Evolutionary conservation across 2,888 invertebrate genomes (phyloP).

Genomic region (Coleophora deauratella): DNA sequence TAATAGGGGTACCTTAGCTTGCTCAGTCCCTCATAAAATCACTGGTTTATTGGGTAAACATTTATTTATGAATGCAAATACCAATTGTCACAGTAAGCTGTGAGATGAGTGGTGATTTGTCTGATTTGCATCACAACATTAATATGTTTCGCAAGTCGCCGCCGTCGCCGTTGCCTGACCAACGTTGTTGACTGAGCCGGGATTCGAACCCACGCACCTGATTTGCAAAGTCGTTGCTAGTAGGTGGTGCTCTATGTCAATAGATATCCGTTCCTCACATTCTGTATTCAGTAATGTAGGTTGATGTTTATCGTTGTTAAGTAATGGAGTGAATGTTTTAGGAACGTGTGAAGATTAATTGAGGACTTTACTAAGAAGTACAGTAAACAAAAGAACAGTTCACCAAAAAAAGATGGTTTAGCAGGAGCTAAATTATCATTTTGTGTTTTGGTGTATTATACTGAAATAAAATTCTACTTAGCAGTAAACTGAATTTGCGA

Average conservation of each 20-base stretch:
- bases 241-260: constrained; percentile 33
- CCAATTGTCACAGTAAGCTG: constrained; percentile 10
- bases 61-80: constrained; percentile 10
- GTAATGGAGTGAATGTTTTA: neutral
- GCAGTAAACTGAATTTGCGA: too few species aligned
- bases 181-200: constrained; percentile 38
- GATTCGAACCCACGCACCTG: constrained; percentile 62
- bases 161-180: constrained; percentile 20
- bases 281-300: constrained; percentile 27
- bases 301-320: neutral
- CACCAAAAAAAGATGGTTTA: too few species aligned
- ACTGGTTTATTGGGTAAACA: constrained; percentile 1
- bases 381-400: too few species aligned
- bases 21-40: too few species aligned
- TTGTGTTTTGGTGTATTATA: too few species aligned
- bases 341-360: too few species aligned
- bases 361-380: too few species aligned
- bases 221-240: constrained; percentile 53
- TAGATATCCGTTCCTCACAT: constrained; percentile 2
- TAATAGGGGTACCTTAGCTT: too few species aligned
- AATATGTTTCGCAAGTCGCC: constrained; percentile 50
- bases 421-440: too few species aligned
- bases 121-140: constrained; percentile 46
- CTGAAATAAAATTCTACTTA: too few species aligned
- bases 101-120: constrained; percentile 32